Evolutionary conservation across 2,888 invertebrate genomes (phyloP).

Genomic region (Drepanosiphum platanoidis): DNA sequence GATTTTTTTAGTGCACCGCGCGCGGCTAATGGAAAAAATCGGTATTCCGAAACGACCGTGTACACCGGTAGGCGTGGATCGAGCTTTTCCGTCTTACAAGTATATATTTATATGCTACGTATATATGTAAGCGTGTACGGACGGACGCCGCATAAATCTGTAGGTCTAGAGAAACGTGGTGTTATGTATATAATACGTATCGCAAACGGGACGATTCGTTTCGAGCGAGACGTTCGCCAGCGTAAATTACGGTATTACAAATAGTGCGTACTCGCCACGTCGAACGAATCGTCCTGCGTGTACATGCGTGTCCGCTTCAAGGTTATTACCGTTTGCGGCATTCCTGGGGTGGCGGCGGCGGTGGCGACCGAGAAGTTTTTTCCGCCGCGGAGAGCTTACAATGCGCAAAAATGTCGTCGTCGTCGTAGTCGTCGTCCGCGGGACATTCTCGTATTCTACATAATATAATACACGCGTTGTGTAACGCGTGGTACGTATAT

Average conservation of each 20-base stretch:
- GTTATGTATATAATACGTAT: too few relatives aligned
- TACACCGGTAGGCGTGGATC: background rate
- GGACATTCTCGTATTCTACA: background rate
- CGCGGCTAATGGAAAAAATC: background rate
- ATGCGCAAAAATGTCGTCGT: slow-evolving; percentile 28
- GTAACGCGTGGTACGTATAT: too few relatives aligned
- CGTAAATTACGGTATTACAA: too few relatives aligned
- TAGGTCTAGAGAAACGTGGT: background rate
- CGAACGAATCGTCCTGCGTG: too few relatives aligned
- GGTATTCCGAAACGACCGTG: background rate
- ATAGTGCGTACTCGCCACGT: background rate
- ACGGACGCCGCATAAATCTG: slow-evolving; percentile 2
- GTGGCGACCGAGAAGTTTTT: slow-evolving; percentile 8
- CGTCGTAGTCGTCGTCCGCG: background rate
- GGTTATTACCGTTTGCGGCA: slow-evolving; percentile 19
- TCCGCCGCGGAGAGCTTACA: slow-evolving; percentile 18
- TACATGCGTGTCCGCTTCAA: slow-evolving; percentile 30
- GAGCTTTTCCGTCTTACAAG: background rate
- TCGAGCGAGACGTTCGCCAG: too few relatives aligned
- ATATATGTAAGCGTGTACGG: too few relatives aligned
- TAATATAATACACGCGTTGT: background rate
- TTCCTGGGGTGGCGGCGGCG: slow-evolving; percentile 28
- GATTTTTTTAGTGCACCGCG: background rate
- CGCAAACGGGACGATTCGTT: too few relatives aligned
- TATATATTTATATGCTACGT: too few relatives aligned